phyloP scores from a whole-genome alignment of 2,888 invertebrate species.

The Eubasilissa splendida region DNA sequence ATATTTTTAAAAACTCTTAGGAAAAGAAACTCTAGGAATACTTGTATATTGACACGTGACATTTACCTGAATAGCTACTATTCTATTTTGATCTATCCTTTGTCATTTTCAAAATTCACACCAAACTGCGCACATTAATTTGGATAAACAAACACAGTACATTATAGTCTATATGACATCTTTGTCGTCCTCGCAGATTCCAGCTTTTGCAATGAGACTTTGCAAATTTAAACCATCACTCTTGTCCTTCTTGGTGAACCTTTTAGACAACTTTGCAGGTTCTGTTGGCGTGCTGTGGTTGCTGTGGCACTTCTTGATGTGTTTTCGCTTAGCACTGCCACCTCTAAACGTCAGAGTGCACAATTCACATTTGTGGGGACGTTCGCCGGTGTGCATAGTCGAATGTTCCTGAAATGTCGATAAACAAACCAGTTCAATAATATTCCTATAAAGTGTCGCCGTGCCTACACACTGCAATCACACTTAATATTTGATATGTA shows the following conservation, averaged over 20 bases:
- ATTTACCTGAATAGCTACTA: too few relatives aligned
- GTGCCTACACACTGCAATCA: too few relatives aligned
- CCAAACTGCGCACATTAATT: neutral
- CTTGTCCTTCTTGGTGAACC: conserved; percentile 3
- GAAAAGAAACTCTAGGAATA: too few relatives aligned
- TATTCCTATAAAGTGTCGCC: too few relatives aligned
- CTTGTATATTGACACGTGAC: too few relatives aligned
- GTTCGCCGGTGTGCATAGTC: conserved; percentile 50
- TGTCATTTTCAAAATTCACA: too few relatives aligned
- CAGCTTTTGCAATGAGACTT: conserved; percentile 1
- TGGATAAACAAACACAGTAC: neutral
- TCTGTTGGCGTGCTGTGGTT: neutral
- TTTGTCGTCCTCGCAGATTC: neutral
- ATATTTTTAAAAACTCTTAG: too few relatives aligned
- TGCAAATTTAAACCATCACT: conserved; percentile 5
- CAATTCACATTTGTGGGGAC: conserved; percentile 48
- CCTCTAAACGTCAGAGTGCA: conserved; percentile 40
- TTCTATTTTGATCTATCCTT: too few relatives aligned
- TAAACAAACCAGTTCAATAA: neutral
- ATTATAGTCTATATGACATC: neutral
- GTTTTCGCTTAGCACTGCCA: conserved; percentile 27
- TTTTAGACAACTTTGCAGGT: neutral
- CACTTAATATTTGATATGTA: too few relatives aligned
- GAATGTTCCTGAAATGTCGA: conserved; percentile 48
- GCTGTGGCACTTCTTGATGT: conserved; percentile 32